Percentiles rank a stretch among this genome's conserved stretches.
These are phyloP conservation scores for Rhinolophus sinicus DNA, from an alignment of 2,113 vertebrate species.

Conservation along the genomic window DNA sequence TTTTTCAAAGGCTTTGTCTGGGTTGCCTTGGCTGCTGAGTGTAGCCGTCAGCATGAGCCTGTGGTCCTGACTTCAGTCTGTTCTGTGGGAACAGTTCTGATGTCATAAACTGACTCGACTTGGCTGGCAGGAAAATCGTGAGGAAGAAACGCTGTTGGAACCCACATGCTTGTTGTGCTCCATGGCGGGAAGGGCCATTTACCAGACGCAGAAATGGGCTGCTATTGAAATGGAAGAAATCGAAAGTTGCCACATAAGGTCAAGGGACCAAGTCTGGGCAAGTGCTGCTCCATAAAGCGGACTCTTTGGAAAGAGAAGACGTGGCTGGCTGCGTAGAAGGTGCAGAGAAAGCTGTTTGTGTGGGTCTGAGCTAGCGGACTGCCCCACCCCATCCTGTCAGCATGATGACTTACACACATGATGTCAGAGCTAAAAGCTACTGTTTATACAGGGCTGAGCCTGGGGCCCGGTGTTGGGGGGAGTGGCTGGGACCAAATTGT, in stretches of 20 bases:
- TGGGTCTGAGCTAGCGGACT: background rate
- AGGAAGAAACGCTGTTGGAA: background rate
- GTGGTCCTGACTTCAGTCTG: background rate
- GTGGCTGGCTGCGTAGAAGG: background rate
- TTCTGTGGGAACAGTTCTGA: background rate
- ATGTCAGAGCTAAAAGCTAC: background rate
- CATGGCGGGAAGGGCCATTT: background rate
- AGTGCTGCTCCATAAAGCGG: background rate
- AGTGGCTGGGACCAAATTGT: too few species aligned
- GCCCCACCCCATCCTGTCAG: background rate
- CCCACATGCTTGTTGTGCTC: background rate
- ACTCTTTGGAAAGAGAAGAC: background rate
- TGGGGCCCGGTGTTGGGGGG: rapidly evolving
- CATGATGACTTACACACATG: rapidly evolving
- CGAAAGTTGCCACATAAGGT: background rate
- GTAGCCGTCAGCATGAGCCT: background rate
- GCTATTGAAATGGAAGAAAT: background rate
- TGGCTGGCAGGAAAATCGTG: background rate
- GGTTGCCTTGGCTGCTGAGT: background rate
- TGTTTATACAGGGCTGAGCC: rapidly evolving
- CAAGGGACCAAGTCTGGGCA: background rate
- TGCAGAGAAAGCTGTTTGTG: background rate
- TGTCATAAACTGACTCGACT: background rate
- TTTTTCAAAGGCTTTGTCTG: background rate
- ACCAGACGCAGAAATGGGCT: background rate